These are phyloP conservation scores for Diaphora mendica DNA, from an alignment of 2,888 invertebrate species.

Conservation along the genomic window DNA sequence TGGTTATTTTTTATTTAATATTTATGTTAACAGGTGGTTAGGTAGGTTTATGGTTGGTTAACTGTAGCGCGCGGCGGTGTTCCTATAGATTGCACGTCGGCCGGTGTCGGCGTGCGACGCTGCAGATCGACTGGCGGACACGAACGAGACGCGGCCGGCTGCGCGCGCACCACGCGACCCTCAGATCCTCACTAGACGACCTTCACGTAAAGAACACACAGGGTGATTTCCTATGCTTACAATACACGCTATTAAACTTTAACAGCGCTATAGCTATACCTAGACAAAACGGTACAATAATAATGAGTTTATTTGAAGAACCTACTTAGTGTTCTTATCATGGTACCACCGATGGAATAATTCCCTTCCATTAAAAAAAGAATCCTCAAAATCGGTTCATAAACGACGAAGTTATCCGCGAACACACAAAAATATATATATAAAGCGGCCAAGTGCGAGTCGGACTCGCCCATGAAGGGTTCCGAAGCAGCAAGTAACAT, in stretches of 20 bases:
- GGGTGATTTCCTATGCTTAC: constrained; percentile 48
- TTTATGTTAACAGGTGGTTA: constrained; percentile 40
- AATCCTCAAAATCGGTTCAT: too few relatives aligned
- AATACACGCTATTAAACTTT: constrained; percentile 9
- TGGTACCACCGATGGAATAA: too few relatives aligned
- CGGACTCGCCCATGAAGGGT: too few relatives aligned
- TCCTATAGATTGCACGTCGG: constrained; percentile 53
- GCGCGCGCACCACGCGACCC: constrained; percentile 71
- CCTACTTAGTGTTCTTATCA: too few relatives aligned
- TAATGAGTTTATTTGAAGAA: constrained; percentile 1
- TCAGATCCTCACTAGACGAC: constrained; percentile 59
- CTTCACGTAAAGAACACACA: constrained; percentile 54
- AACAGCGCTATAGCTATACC: background rate
- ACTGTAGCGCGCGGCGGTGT: constrained; percentile 47
- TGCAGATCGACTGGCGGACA: constrained; percentile 77
- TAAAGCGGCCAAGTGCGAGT: too few relatives aligned
- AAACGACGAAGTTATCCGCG: too few relatives aligned
- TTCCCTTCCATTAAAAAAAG: too few relatives aligned
- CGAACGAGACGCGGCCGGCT: constrained; percentile 50
- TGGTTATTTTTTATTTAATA: constrained; percentile 21
- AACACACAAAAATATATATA: too few relatives aligned
- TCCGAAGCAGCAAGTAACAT: too few relatives aligned
- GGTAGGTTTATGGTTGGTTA: constrained; percentile 51
- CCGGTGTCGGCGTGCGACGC: constrained; percentile 72
- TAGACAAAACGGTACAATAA: constrained; percentile 2